Evolutionary conservation across 2,888 invertebrate species (phyloP), one percentile per base, ranked within the genome.

Genomic region (Apodemia hepburni): DNA sequence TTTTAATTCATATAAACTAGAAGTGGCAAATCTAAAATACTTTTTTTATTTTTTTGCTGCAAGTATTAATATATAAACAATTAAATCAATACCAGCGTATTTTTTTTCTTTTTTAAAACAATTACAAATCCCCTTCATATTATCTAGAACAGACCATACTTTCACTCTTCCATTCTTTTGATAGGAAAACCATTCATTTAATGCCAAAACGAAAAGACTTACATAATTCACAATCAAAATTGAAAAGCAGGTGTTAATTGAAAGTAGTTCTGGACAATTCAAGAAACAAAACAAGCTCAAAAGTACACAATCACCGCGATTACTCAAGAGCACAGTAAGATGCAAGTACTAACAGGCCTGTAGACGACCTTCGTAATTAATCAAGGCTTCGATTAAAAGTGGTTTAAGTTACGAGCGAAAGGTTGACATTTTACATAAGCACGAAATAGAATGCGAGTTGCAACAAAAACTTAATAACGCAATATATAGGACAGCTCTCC

Each of bases 291-390:
- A 47, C 45, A 47, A 47, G 2, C n/a, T 17, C 7, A 7, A 57
- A 57, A 27, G 27, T 15, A 22, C 54, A 57, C 54, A 57, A 29
- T 57, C 54, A 57, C 54, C 27, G 27, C 27, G 54, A 57, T 27
- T 57, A 57, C 54, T 57, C 54, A 57, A 57, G 54, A 57, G 15
- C 27, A 27, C 22, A 18, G 51, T 51, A 54, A 54, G 27, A 54
- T 54, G 54, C 62, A 66, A 64, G 62, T 71, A 75, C 74, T 79
- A 27, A 79, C 75, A 76, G 79, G 76, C 76, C 72, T 73, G 73
- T 68, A 70, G 68, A 64, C 70, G 70, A 67, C 68, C 67, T 67
- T 69, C 66, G 69, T 62, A 51, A 63, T 64, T 66, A 71, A 65
- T 59, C 66, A 69, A 66, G 65, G 67, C 59, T 42, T 33, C 54